Evolutionary conservation across 2,888 invertebrate genomes (phyloP), one percentile per base, ranked within the genome.

Genomic region (Hanleya hanleyi): DNA sequence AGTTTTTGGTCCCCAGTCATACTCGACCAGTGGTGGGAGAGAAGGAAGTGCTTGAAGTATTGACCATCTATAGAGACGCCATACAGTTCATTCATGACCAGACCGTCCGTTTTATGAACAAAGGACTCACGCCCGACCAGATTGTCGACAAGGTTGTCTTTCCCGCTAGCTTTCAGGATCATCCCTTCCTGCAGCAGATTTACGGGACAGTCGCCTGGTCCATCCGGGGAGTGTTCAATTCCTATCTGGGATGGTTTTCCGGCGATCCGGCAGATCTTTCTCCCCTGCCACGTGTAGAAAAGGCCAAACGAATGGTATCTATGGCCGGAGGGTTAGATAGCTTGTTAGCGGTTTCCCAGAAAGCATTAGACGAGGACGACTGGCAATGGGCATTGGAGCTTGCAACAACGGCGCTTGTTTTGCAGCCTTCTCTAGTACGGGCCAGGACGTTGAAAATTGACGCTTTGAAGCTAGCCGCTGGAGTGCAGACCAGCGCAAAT

Each of bases 11-110:
- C 6, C 87, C 87, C 0, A 85, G 87, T 75, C 88, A 88, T 75
- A 83, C 84, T 6, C 67, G 76, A 18, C 86, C 86, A 5, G 67
- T 88, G 3, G 51, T 38, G 1, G 88, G 88, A 6, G 66, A 67
- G 38, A 71, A 75, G 18, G 67, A 70, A 15, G 79, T 86, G 37
- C 51, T 68, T 36, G 73, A 77, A 32, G 64, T 81, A 2, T 68
- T 87, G 1, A 81, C 77, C 0, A 67, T 70, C 26, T 86, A 87
- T 73, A 73, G 87, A 47, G 87, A 87, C 73, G 87, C 83, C 29
- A 86, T 88, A 32, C 86, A 87, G 69, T 85, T 77, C 62, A 80
- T 87, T 0, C 87, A 88, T 65, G 87, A 88, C 74, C 88, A 88
- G 73, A 84, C 87, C 3, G 71, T 88, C 0, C 77, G 87, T 9